These are phyloP conservation scores for Acleris holmiana DNA, from an alignment of 2,888 invertebrate genomes.

Conservation along the genomic window DNA sequence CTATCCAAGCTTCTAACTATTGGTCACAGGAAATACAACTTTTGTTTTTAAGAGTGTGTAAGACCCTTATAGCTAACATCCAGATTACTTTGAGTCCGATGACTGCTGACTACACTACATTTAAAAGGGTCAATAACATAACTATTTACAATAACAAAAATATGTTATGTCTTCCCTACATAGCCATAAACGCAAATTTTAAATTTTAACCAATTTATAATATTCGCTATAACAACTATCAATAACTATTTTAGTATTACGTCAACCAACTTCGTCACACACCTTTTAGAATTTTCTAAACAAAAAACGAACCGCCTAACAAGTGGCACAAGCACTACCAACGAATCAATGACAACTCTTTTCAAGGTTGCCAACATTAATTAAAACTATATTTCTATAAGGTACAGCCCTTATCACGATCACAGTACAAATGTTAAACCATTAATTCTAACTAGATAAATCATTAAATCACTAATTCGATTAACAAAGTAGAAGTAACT, in stretches of 20 bases:
- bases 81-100: no score
- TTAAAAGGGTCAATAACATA: no score
- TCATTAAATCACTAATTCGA: background rate
- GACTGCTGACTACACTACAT: no score
- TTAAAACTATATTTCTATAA: constrained; percentile 45
- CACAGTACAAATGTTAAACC: constrained; percentile 50
- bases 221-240: constrained; percentile 40
- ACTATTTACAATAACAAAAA: no score
- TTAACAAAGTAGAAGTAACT: no score
- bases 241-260: constrained; percentile 35
- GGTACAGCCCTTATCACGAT: constrained; percentile 41
- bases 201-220: constrained; percentile 36
- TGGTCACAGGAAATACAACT: no score
- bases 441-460: constrained; percentile 1
- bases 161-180: no score
- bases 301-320: constrained; percentile 34
- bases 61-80: no score
- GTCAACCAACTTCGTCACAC: constrained; percentile 29
- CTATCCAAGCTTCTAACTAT: no score
- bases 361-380: constrained; percentile 50
- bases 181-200: constrained; percentile 35
- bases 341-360: constrained; percentile 50
- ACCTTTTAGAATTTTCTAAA: constrained; percentile 32
- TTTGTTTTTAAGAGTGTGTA: no score
- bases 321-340: constrained; percentile 39